These are phyloP conservation scores for Rhinella marina DNA, from an alignment of 2,797 vertebrate genomes.

Conservation along the genomic window DNA sequence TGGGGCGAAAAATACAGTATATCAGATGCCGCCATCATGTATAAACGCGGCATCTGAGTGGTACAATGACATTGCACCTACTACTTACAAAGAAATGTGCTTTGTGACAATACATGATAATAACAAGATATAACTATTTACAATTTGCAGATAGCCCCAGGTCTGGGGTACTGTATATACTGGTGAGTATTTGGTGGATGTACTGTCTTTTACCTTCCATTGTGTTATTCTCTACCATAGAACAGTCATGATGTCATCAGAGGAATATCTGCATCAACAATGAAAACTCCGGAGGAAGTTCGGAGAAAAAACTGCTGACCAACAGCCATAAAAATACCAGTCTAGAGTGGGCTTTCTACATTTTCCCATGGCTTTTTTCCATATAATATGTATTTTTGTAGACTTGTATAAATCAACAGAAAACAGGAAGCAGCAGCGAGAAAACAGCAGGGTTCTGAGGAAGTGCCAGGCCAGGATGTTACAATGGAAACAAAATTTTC, in stretches of 20 bases:
- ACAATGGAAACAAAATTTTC: slow-evolving; percentile 55
- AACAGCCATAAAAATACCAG: neutral
- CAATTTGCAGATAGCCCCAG: neutral
- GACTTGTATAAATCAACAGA: slow-evolving; percentile 53
- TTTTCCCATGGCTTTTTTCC: slow-evolving; percentile 71
- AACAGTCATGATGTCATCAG: slow-evolving; percentile 70
- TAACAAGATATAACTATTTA: too few relatives aligned
- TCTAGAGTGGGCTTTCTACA: slow-evolving; percentile 64
- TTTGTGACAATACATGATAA: too few relatives aligned
- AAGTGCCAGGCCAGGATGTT: slow-evolving; percentile 58
- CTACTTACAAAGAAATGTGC: too few relatives aligned
- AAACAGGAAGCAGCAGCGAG: slow-evolving; percentile 62
- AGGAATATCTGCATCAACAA: slow-evolving; percentile 69
- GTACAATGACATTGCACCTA: too few relatives aligned
- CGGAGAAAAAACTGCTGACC: slow-evolving; percentile 65
- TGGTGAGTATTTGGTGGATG: neutral
- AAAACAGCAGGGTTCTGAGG: slow-evolving; percentile 52
- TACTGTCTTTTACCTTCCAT: neutral
- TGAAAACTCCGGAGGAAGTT: slow-evolving; percentile 68
- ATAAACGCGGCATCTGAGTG: too few relatives aligned
- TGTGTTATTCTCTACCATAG: slow-evolving; percentile 53
- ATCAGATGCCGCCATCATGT: too few relatives aligned
- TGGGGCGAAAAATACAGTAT: too few relatives aligned
- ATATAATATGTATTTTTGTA: slow-evolving; percentile 18
- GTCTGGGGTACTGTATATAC: neutral